Base-by-base conservation (phyloP, 2,888 invertebrate genomes). In the Orgyia antiqua region DNA sequence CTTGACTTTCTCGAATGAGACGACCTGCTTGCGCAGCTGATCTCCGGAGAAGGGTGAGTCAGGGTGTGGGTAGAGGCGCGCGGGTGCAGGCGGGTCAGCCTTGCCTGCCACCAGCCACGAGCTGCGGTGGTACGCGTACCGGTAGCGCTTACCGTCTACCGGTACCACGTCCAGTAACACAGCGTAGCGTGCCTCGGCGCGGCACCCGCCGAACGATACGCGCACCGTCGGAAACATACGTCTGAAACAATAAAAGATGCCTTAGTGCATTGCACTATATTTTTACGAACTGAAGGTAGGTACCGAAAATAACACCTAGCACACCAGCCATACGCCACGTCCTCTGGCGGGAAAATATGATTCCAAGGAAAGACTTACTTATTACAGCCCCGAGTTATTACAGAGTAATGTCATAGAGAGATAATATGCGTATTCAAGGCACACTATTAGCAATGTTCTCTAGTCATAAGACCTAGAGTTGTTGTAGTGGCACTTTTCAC, bases 71-170 rank as follows among this genome's bases (percentile, higher is more conserved):
- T 97, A 97, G 65, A 98, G 92, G 46, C 98, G 89, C 45, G 95
- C 93, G 42, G 97, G 97, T 17, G 96, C 93, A 60, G 98, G 97
- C n/a, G 97, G 98, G 88, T 99, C 98, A 24, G 98, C 98, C 83
- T 99, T 98, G 47, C 98, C 98, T 15, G 98, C 98, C 52, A 98
- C 97, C 67, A 98, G 89, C 98, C 98, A 99, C 31, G 97, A 97
- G 49, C 97, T 97, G 64, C 97, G 93, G 88, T 98, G 98, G 89
- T 99, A 99, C 50, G 98, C 98, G 89, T 99, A 99, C 45, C 97
- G 92, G 87, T 97, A 97, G 34, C 98, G 90, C 83, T 98, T 96
- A 83, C 94, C 94, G 88, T 99, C 98, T 68, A 98, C 96, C 39
- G 98, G 97, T 45, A 98, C 95, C 67, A 98, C 96, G 88, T 99